phyloP scores from a whole-genome alignment of 2,113 vertebrate genomes.

The Leptobrachium ailaonicum region DNA sequence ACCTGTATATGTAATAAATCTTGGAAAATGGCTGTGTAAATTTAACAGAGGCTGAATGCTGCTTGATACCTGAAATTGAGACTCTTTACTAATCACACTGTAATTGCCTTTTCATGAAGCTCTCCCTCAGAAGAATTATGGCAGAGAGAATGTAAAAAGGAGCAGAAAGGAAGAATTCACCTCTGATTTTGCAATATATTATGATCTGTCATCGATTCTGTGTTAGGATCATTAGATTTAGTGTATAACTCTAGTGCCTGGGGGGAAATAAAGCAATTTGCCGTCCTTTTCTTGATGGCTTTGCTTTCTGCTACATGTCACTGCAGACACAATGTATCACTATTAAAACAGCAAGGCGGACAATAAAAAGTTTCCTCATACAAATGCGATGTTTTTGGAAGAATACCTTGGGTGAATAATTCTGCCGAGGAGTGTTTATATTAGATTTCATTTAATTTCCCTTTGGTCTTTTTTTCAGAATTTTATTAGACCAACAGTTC shows the following conservation, averaged over 20 bases:
- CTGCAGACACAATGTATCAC: slow-evolving; percentile 38
- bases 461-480: no score
- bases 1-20: slow-evolving; percentile 51
- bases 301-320: slow-evolving; percentile 42
- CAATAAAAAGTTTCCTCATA: no score
- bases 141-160: slow-evolving; percentile 27
- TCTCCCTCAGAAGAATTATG: slow-evolving; percentile 42
- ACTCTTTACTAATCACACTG: slow-evolving; percentile 46
- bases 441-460: no score
- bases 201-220: slow-evolving; percentile 47
- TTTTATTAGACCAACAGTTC: no score
- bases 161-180: slow-evolving; percentile 42
- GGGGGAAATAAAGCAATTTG: slow-evolving; percentile 47
- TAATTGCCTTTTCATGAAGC: slow-evolving; percentile 48
- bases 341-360: slow-evolving; percentile 18
- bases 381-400: no score
- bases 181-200: slow-evolving; percentile 41
- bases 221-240: slow-evolving; percentile 50
- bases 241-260: slow-evolving; percentile 40
- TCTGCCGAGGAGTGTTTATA: no score
- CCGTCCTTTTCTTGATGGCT: slow-evolving; percentile 30
- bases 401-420: no score
- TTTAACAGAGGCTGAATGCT: slow-evolving; percentile 52
- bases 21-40: slow-evolving; percentile 55
- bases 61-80: neutral